Evolutionary conservation across 2,797 vertebrate species (phyloP), one percentile per base, ranked within the genome.

Genomic region (Synaphobranchus kaupii): DNA sequence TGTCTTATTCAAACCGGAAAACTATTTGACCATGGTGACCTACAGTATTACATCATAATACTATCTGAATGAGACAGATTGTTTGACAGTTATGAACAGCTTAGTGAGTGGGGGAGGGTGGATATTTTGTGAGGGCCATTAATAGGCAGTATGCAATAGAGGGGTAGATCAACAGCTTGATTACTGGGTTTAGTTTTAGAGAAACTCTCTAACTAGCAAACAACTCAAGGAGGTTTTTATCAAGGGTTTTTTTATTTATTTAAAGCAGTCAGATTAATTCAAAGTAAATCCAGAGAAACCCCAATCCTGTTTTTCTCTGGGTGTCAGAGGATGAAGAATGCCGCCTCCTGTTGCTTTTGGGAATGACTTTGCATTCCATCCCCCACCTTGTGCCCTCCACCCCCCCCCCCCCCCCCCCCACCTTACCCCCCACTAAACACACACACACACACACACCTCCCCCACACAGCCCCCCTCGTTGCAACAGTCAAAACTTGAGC

Each of bases 311-410:
- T 31, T 20, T 13, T 25, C 17, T 25, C 1, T 63, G 3, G 28
- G 12, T 13, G n/a, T 28, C 68, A 3, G 4, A 44, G 73, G 4
- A 39, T 17, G 73, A 76, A 17, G 73, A 44, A 17, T 22, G 34
- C 73, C 44, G 34, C 4, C 34, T 76, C 15, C 31, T 76, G 34
- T 76, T 76, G 39, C 39, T 44, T 44, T 39, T 39, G 73, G 73
- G 73, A 76, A 76, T 76, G 73, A 76, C 34, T 76, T 34, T 20
- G 73, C 34, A 44, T 76, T 76, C 73, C 28, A 66, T n/a, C 25
- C 60, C 68, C n/a, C 28, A 71, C 68, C 68, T 28, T 31, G n/a
- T 31, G n/a, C 66, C 66, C 66, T 39, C 66, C 12, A 4, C 66
- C 66, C 66, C 1, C 66, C n/a, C 3, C 2, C 4, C 4, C 60